A percentile compares a stretch with the other conserved stretches of the same genome.
phyloP scores from a whole-genome alignment of 1,140 invertebrate genomes.

The Lasaia peninsularis region DNA sequence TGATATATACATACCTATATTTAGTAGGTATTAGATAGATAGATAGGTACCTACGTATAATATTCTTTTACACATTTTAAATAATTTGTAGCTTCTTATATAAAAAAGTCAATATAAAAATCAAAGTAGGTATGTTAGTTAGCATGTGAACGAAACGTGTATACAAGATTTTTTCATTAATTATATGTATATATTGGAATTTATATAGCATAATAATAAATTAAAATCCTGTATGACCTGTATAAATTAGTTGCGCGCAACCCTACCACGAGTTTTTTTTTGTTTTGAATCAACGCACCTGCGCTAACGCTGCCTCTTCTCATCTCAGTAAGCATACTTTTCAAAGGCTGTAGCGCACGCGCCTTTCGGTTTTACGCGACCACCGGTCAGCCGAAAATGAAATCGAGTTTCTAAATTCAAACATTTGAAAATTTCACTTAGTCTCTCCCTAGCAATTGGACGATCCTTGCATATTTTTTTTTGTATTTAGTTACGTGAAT shows the following conservation, averaged over 20 bases:
- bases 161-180: too few relatives aligned
- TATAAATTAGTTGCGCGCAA: background rate
- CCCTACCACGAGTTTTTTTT: conserved; percentile 31
- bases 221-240: background rate
- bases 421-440: conserved; percentile 32
- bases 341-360: conserved; percentile 57
- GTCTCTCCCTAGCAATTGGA: conserved; percentile 20
- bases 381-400: conserved; percentile 54
- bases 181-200: too few relatives aligned
- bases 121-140: too few relatives aligned
- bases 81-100: too few relatives aligned
- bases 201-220: background rate
- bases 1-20: too few relatives aligned
- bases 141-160: too few relatives aligned
- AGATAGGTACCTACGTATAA: too few relatives aligned
- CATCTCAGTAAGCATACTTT: conserved; percentile 45
- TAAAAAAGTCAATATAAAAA: too few relatives aligned
- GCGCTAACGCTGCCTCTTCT: conserved; percentile 46
- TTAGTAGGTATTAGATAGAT: too few relatives aligned
- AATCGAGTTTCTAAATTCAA: conserved; percentile 57
- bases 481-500: conserved; percentile 24
- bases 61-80: too few relatives aligned
- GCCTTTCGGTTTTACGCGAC: conserved; percentile 37
- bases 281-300: conserved; percentile 43
- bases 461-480: conserved; percentile 27